Percentiles rank a stretch among this genome's conserved stretches.
Conservation (phyloP, 2,113 vertebrate species). For the Etheostoma spectabile region DNA sequence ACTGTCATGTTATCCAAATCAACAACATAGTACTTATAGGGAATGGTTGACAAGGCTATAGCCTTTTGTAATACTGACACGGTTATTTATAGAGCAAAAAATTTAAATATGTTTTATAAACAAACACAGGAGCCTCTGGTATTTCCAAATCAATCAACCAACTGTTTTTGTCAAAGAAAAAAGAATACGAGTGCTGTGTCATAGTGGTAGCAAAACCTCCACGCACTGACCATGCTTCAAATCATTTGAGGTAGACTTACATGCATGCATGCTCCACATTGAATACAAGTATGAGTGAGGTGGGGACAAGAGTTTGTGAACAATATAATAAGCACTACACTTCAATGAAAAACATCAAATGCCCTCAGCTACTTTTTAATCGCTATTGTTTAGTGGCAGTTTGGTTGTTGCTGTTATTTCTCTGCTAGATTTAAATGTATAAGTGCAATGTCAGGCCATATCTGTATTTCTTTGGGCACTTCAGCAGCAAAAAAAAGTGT, state of each 20-base stretch:
- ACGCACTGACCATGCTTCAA: slow-evolving; percentile 10
- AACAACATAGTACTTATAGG: slow-evolving; percentile 63
- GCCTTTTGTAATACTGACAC: slow-evolving; percentile 62
- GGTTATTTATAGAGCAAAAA: slow-evolving; percentile 71
- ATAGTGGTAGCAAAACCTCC: slow-evolving; percentile 1
- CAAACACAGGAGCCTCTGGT: slow-evolving; percentile 32
- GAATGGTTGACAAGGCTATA: slow-evolving; percentile 75
- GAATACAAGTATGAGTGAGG: slow-evolving; percentile 59
- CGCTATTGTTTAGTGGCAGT: slow-evolving; percentile 29
- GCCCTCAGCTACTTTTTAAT: slow-evolving; percentile 30
- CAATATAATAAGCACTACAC: slow-evolving; percentile 57
- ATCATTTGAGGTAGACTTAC: slow-evolving; percentile 5
- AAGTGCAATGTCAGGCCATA: slow-evolving; percentile 52
- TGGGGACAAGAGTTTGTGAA: slow-evolving; percentile 58
- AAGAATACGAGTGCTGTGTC: slow-evolving; percentile 6
- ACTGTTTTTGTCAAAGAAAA: slow-evolving; percentile 17
- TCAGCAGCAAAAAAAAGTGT: slow-evolving; percentile 47
- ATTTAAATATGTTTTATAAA: slow-evolving; percentile 48
- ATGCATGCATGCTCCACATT: slow-evolving; percentile 37
- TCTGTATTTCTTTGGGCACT: slow-evolving; percentile 57
- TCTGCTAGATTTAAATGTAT: not conserved
- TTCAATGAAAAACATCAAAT: slow-evolving; percentile 67
- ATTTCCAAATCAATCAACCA: slow-evolving; percentile 62
- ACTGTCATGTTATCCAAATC: slow-evolving; percentile 74
- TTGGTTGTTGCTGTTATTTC: slow-evolving; percentile 4